A percentile compares a stretch with the other conserved stretches of the same genome.
These are phyloP conservation scores for Kryptopterus vitreolus DNA, from an alignment of 2,797 vertebrate genomes.

Conservation along the genomic window DNA sequence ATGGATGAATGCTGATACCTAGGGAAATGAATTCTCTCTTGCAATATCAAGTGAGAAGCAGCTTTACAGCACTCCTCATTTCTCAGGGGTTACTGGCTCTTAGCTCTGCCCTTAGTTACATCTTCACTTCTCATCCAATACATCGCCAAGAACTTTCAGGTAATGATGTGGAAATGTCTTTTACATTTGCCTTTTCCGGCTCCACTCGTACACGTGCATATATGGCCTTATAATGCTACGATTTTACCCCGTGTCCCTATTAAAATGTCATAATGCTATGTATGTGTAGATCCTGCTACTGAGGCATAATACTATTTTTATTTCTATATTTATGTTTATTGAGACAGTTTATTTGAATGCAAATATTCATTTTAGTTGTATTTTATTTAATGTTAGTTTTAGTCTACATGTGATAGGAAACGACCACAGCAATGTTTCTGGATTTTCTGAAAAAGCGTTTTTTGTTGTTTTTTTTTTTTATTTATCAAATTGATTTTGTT, in stretches of 20 bases:
- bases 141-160: neutral
- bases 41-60: constrained; percentile 13
- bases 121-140: constrained; percentile 28
- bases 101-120: constrained; percentile 19
- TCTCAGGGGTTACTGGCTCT: constrained; percentile 8
- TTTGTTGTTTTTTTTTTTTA: too few species aligned
- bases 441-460: neutral
- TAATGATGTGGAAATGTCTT: neutral
- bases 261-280: neutral
- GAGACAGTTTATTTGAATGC: neutral
- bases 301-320: constrained; percentile 8
- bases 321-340: neutral
- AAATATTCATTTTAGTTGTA: neutral
- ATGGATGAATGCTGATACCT: constrained; percentile 40
- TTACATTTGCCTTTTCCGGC: constrained; percentile 32
- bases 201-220: constrained; percentile 9
- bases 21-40: constrained; percentile 28
- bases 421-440: neutral
- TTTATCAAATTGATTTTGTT: too few species aligned
- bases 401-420: too few species aligned
- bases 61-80: constrained; percentile 44
- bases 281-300: neutral
- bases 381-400: neutral
- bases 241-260: neutral
- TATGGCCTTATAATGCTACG: neutral